Evolutionary conservation across 2,797 vertebrate species (phyloP).

Genomic region (Silurus aristotelis): DNA sequence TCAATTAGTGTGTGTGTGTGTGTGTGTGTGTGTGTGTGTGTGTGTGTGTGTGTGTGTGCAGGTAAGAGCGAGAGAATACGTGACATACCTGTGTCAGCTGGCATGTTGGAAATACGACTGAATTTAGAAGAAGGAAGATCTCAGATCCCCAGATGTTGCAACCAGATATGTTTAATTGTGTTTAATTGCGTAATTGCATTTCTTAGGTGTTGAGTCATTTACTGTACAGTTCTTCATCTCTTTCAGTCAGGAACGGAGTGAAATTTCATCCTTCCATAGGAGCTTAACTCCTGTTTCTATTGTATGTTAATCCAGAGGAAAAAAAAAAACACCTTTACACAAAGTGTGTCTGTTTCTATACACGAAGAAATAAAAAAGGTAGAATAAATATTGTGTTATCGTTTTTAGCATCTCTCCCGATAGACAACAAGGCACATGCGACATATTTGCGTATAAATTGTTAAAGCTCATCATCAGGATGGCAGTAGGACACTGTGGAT

Average conservation of each 20-base stretch:
- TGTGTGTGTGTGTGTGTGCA: slow-evolving; percentile 14
- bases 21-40: slow-evolving; percentile 22
- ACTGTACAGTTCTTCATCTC: slow-evolving; percentile 51
- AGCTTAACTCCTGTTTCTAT: slow-evolving; percentile 18
- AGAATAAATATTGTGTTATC: not conserved
- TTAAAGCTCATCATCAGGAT: not conserved
- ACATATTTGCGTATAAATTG: slow-evolving; percentile 78
- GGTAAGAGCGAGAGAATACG: not conserved
- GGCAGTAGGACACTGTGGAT: not conserved
- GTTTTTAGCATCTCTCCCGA: slow-evolving; percentile 53
- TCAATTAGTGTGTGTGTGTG: slow-evolving; percentile 74
- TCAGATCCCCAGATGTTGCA: slow-evolving; percentile 59
- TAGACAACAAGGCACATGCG: slow-evolving; percentile 85
- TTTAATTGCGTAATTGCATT: not conserved
- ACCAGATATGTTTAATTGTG: slow-evolving; percentile 67
- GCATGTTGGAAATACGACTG: slow-evolving; percentile 41
- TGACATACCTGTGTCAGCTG: slow-evolving; percentile 11
- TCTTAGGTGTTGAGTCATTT: not conserved
- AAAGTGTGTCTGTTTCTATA: not conserved
- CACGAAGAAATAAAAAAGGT: slow-evolving; percentile 10
- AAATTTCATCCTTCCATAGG: slow-evolving; percentile 70
- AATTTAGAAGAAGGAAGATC: slow-evolving; percentile 1
- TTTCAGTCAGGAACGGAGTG: slow-evolving; percentile 64
- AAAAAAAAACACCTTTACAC: no score
- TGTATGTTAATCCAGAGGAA: not conserved